A percentile compares a stretch with the other conserved stretches of the same genome.
These are phyloP conservation scores for Subanguina moxae DNA, from an alignment of 1,140 invertebrate species.

Conservation along the genomic window DNA sequence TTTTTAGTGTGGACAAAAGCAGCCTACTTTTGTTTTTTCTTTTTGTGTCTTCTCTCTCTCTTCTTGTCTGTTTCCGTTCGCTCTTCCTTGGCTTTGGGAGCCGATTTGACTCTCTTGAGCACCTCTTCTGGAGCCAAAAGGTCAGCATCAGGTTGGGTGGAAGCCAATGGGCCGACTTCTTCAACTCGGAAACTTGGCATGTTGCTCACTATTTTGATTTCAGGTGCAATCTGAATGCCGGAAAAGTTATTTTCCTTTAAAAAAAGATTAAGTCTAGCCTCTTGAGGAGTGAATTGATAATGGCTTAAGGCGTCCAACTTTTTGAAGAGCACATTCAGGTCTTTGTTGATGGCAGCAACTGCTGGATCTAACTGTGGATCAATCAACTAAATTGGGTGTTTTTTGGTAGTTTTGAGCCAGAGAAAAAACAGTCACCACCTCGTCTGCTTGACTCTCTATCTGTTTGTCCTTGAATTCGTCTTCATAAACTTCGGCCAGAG, in stretches of 20 bases:
- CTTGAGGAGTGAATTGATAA: constrained; percentile 87
- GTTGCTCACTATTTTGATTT: constrained; percentile 85
- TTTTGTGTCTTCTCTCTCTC: constrained; percentile 79
- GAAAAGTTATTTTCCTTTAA: too few relatives aligned
- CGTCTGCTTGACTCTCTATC: constrained; percentile 72
- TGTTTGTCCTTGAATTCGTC: constrained; percentile 69
- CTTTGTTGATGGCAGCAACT: constrained; percentile 69
- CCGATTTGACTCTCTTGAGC: constrained; percentile 70
- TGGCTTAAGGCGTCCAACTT: constrained; percentile 88
- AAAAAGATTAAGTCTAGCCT: too few relatives aligned
- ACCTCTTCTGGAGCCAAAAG: constrained; percentile 90
- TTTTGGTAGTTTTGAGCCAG: not conserved
- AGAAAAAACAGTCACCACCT: constrained; percentile 42
- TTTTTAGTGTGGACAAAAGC: not conserved
- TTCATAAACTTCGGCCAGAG: constrained; percentile 90
- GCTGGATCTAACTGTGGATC: constrained; percentile 21
- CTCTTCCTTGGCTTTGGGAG: constrained; percentile 75
- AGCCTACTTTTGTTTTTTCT: constrained; percentile 67
- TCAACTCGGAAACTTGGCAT: constrained; percentile 85
- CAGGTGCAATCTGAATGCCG: constrained; percentile 63
- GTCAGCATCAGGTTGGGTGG: constrained; percentile 69
- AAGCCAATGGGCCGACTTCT: constrained; percentile 82
- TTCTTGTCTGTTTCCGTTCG: constrained; percentile 80
- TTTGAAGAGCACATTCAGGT: constrained; percentile 74
- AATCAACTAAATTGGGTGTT: not conserved